These are phyloP conservation scores for Napeogenes sylphis DNA, from an alignment of 2,888 invertebrate genomes.

Conservation along the genomic window DNA sequence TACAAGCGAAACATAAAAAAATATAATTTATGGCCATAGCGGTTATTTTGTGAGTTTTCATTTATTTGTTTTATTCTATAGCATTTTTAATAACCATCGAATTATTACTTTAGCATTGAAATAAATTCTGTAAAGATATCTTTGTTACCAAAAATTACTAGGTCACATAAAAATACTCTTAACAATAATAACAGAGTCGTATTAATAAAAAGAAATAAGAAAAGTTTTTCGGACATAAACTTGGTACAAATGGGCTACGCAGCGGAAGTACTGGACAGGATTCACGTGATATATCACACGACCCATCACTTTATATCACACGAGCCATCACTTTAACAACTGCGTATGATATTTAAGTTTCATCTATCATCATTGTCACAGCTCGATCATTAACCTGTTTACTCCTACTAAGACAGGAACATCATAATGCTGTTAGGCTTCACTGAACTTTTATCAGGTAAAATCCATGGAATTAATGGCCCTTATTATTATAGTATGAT, in stretches of 20 bases:
- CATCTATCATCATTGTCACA: conserved; percentile 72
- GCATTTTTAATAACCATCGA: too few species aligned
- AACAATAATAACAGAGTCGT: conserved; percentile 4
- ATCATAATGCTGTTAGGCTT: conserved; percentile 70
- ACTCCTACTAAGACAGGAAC: conserved; percentile 65
- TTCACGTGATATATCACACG: conserved; percentile 43
- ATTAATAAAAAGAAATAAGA: conserved; percentile 8
- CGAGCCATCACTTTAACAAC: conserved; percentile 33
- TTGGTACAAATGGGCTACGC: conserved; percentile 29
- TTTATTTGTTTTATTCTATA: too few species aligned
- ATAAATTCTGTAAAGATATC: background rate
- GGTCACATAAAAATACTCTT: conserved; percentile 6
- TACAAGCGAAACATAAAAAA: too few species aligned
- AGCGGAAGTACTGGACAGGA: conserved; percentile 34
- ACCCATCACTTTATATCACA: conserved; percentile 43
- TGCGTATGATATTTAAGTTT: conserved; percentile 67
- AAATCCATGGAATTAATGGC: background rate
- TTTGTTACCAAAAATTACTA: background rate
- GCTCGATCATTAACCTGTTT: conserved; percentile 74
- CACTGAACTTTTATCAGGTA: conserved; percentile 42
- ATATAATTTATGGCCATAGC: too few species aligned
- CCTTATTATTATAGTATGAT: background rate
- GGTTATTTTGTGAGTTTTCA: too few species aligned
- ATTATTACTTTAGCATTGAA: background rate
- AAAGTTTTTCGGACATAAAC: conserved; percentile 9